Conservation (phyloP, 1,140 invertebrate species). For the Drosophila punjabiensis region DNA sequence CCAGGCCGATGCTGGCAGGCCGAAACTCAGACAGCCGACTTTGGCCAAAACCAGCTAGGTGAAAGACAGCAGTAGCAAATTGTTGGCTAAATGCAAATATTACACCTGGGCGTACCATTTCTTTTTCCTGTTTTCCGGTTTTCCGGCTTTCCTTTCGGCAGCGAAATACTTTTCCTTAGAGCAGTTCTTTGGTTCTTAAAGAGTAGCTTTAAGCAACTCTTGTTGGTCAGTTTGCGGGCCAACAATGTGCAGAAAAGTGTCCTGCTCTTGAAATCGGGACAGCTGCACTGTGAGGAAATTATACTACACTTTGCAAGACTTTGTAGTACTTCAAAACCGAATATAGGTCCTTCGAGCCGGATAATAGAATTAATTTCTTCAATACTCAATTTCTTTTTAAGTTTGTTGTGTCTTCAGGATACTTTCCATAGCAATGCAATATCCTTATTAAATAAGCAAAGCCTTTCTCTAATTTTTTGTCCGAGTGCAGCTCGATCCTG, state of each 20-base stretch:
- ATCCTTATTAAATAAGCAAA: not conserved
- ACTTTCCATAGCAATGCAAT: not conserved
- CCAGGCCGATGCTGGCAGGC: conserved; percentile 25
- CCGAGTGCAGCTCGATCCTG: conserved; percentile 43
- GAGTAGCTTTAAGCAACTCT: conserved; percentile 36
- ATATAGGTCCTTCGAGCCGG: too few species aligned
- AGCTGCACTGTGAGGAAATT: conserved; percentile 5
- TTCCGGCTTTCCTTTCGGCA: not conserved
- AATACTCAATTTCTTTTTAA: not conserved
- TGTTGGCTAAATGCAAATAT: conserved; percentile 79
- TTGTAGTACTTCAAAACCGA: too few species aligned
- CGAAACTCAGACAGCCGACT: conserved; percentile 16
- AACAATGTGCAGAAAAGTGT: conserved; percentile 9
- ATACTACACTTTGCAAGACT: not conserved
- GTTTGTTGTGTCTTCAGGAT: not conserved
- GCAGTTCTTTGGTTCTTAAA: conserved; percentile 15
- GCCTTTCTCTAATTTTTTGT: not conserved
- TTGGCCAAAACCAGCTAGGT: not conserved
- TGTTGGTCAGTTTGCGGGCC: conserved; percentile 25
- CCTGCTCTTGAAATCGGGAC: not conserved
- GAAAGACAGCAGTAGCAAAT: conserved; percentile 52
- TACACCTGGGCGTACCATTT: conserved; percentile 70
- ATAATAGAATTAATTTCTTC: too few species aligned
- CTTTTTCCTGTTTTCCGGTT: conserved; percentile 4
- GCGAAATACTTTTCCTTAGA: conserved; percentile 21